Evolutionary conservation across 2,888 invertebrate species (phyloP).

Genomic region (Campoletis raptor): DNA sequence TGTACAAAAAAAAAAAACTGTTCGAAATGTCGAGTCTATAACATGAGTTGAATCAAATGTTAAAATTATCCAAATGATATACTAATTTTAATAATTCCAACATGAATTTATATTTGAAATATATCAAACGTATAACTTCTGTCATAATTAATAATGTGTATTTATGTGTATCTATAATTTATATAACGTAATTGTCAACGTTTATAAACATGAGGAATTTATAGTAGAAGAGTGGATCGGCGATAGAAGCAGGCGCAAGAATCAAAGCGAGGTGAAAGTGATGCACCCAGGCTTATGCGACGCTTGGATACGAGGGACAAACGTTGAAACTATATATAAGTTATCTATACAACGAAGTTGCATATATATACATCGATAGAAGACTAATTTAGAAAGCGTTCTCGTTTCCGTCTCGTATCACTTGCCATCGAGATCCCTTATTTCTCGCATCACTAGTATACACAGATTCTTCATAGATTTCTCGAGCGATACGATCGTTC

Average conservation of each 20-base stretch:
- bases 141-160: not conserved
- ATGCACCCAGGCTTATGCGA: constrained; percentile 27
- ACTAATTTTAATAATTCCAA: not conserved
- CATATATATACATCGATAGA: constrained; percentile 63
- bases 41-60: not conserved
- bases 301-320: constrained; percentile 8
- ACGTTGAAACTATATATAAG: not conserved
- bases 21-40: not conserved
- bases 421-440: constrained; percentile 24
- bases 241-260: constrained; percentile 28
- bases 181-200: not conserved
- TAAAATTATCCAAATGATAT: not conserved
- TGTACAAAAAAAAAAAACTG: not conserved
- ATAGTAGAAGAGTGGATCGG: not conserved
- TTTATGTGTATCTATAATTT: not conserved
- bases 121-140: not conserved
- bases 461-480: constrained; percentile 3
- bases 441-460: constrained; percentile 28
- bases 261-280: constrained; percentile 45
- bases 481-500: not conserved
- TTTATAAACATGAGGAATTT: not conserved
- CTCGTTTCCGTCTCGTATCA: constrained; percentile 59
- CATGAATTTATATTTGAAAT: not conserved
- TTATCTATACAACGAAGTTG: not conserved
- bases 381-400: constrained; percentile 83